These are phyloP conservation scores for Polyommatus iphigenia DNA, from an alignment of 2,888 invertebrate genomes.

Conservation along the genomic window DNA sequence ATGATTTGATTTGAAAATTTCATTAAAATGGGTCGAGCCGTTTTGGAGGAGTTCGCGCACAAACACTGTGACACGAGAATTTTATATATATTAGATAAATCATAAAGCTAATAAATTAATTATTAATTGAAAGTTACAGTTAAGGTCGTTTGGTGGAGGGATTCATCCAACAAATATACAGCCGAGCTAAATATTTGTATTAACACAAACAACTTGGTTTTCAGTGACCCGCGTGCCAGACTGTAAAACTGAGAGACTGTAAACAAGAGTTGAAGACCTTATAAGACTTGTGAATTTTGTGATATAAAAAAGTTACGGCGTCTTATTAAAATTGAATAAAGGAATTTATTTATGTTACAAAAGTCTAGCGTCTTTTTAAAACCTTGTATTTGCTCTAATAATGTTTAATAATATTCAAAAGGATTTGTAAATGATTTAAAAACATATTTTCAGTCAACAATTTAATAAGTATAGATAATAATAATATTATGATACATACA, in stretches of 20 bases:
- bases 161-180: neutral
- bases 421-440: neutral
- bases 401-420: neutral
- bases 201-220: constrained; percentile 43
- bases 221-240: constrained; percentile 55
- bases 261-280: constrained; percentile 36
- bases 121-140: neutral
- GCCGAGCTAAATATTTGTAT: neutral
- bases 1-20: too few species aligned
- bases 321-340: neutral
- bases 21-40: too few species aligned
- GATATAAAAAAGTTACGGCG: too few species aligned
- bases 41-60: too few species aligned
- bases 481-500: neutral
- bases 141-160: neutral
- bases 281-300: neutral
- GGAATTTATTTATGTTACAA: neutral
- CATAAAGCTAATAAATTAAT: too few species aligned
- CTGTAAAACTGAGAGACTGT: constrained; percentile 62
- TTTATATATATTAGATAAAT: too few species aligned
- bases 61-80: too few species aligned
- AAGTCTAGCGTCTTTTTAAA: neutral
- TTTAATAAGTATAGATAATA: neutral
- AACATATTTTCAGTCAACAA: constrained; percentile 12
- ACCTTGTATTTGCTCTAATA: neutral